Conservation (phyloP, 2,888 invertebrate species). For the Calliscelio sp. region DNA sequence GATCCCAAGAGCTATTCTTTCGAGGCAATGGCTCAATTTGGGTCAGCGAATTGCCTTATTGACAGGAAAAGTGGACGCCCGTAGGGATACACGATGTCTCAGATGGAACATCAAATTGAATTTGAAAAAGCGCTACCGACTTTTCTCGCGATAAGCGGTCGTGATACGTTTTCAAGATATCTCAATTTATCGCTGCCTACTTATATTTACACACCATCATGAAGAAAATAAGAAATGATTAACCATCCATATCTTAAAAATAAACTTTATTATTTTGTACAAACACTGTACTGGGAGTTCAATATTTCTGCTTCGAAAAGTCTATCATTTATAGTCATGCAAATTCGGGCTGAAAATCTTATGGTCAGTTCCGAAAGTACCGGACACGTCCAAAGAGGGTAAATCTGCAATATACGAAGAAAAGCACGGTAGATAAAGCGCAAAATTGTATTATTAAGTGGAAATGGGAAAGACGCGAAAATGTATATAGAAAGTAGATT, state of each 20-base stretch:
- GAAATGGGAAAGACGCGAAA: conserved; percentile 77
- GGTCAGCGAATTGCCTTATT: conserved; percentile 85
- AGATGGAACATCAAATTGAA: conserved; percentile 85
- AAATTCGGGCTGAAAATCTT: conserved; percentile 20
- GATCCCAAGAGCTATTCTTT: conserved; percentile 72
- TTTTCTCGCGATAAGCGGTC: conserved; percentile 59
- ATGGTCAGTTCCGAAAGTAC: conserved; percentile 40
- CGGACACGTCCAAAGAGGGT: conserved; percentile 23
- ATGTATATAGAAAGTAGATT: conserved; percentile 69
- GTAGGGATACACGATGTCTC: conserved; percentile 82
- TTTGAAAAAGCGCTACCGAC: conserved; percentile 76
- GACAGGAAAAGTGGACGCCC: conserved; percentile 81
- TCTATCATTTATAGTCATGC: no score
- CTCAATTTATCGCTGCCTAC: conserved; percentile 23
- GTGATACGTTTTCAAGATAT: conserved; percentile 54
- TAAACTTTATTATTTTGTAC: background rate
- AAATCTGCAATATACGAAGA: conserved; percentile 64
- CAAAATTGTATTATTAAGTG: conserved; percentile 79
- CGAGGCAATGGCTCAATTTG: conserved; percentile 82
- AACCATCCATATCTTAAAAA: no score
- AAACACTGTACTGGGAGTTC: no score
- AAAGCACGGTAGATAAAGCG: conserved; percentile 71
- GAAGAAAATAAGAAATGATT: no score
- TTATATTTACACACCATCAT: no score
- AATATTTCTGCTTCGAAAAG: no score